Conservation (phyloP, 2,113 vertebrate species). For the Ascaphus truei region DNA sequence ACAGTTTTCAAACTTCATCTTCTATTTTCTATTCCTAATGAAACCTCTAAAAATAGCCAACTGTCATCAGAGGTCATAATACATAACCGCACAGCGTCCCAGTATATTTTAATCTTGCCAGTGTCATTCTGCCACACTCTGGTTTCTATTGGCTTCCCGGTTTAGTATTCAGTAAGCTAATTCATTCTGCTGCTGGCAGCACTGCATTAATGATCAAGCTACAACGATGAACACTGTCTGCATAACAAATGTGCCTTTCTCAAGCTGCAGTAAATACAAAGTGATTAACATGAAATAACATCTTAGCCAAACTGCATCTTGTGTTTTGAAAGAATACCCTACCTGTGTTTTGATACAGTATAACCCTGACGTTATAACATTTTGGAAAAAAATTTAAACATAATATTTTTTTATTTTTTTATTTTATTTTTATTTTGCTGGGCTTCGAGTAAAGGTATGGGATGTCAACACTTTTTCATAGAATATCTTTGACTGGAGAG, state of each 20-base stretch:
- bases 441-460: not conserved
- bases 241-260: slow-evolving; percentile 66
- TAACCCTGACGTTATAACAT: slow-evolving; percentile 45
- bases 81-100: slow-evolving; percentile 38
- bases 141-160: slow-evolving; percentile 43
- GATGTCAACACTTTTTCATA: not conserved
- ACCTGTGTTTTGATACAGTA: slow-evolving; percentile 51
- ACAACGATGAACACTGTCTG: slow-evolving; percentile 64
- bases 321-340: slow-evolving; percentile 42
- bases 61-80: slow-evolving; percentile 40
- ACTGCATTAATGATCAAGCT: slow-evolving; percentile 57
- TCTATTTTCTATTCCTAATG: slow-evolving; percentile 29
- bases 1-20: slow-evolving; percentile 2
- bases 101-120: slow-evolving; percentile 47
- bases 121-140: slow-evolving; percentile 48
- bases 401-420: slow-evolving; percentile 19
- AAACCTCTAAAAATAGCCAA: slow-evolving; percentile 48
- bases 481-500: slow-evolving; percentile 27
- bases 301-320: slow-evolving; percentile 50
- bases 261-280: slow-evolving; percentile 60
- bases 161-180: slow-evolving; percentile 60
- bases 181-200: slow-evolving; percentile 56
- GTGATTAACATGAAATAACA: slow-evolving; percentile 62
- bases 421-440: not conserved
- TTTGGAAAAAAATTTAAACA: slow-evolving; percentile 25